A percentile compares a stretch with the other conserved stretches of the same genome.
These are phyloP conservation scores for Arrhopalites spinosus DNA, from an alignment of 2,888 invertebrate species.

Conservation along the genomic window DNA sequence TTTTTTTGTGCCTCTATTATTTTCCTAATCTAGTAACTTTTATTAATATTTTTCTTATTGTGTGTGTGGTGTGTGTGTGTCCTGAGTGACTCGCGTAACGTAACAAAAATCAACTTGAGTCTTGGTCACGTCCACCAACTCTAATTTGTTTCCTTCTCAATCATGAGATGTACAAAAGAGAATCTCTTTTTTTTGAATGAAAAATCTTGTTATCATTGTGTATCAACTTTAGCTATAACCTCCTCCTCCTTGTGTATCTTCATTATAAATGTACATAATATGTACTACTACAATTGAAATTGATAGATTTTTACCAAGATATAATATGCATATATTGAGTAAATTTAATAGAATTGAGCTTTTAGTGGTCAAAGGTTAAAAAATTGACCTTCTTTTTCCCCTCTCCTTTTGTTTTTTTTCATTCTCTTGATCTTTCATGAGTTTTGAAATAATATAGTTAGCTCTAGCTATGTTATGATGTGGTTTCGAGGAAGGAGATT, in stretches of 20 bases:
- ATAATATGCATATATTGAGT: background rate
- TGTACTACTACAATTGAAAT: background rate
- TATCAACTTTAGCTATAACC: too few relatives aligned
- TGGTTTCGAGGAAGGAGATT: background rate
- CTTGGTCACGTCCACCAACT: too few relatives aligned
- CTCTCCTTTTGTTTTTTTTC: background rate
- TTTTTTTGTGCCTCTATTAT: background rate
- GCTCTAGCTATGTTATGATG: background rate
- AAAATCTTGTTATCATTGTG: too few relatives aligned
- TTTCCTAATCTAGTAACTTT: background rate
- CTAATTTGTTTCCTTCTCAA: too few relatives aligned
- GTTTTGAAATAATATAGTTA: background rate
- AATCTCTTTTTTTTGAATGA: too few relatives aligned
- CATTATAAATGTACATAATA: too few relatives aligned
- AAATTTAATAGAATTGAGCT: background rate
- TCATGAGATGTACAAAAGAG: too few relatives aligned
- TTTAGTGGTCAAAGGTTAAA: constrained; percentile 11
- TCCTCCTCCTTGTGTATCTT: too few relatives aligned
- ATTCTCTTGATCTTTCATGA: too few relatives aligned
- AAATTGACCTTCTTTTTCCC: background rate
- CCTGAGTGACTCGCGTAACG: too few relatives aligned
- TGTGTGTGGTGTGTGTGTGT: background rate
- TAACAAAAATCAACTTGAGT: too few relatives aligned
- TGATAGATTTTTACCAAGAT: background rate
- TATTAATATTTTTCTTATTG: background rate